phyloP scores from a whole-genome alignment of 2,888 invertebrate species.

The Uloborus plumipes region DNA sequence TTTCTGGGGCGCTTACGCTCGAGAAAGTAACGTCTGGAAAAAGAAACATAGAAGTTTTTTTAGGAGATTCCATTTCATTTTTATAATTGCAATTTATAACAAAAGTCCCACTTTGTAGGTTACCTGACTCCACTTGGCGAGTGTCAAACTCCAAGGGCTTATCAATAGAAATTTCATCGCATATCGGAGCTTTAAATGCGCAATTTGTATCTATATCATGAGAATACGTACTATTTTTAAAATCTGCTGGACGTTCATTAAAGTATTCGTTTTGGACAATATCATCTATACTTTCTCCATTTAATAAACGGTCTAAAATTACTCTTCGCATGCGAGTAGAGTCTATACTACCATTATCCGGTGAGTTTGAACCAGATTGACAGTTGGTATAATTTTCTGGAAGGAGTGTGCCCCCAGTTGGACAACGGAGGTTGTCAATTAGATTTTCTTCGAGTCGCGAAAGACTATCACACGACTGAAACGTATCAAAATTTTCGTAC shows the following conservation, averaged over 20 bases:
- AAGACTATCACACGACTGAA: slow-evolving; percentile 56
- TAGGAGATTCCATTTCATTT: slow-evolving; percentile 21
- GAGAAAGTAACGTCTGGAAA: slow-evolving; percentile 34
- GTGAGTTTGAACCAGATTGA: background rate
- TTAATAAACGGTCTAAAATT: slow-evolving; percentile 44
- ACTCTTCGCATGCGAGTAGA: slow-evolving; percentile 32
- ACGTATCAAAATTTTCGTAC: slow-evolving; percentile 1
- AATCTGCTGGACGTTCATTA: background rate
- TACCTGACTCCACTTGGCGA: no score
- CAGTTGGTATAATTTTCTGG: background rate
- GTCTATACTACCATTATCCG: background rate
- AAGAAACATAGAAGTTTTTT: slow-evolving; percentile 38
- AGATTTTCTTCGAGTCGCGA: slow-evolving; percentile 54
- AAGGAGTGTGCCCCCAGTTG: background rate
- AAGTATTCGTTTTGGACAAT: slow-evolving; percentile 7
- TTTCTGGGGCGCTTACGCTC: slow-evolving; percentile 6
- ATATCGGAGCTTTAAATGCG: background rate
- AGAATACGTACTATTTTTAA: background rate
- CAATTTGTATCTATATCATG: background rate
- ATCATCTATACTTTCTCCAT: slow-evolving; percentile 32
- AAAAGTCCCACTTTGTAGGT: slow-evolving; percentile 1
- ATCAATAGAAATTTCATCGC: background rate
- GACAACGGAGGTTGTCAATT: slow-evolving; percentile 34
- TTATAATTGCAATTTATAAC: slow-evolving; percentile 1
- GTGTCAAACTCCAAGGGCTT: background rate